Base-by-base conservation (phyloP, 37 sponge, comb jelly and placozoan species). In the Axinella damicornis region DNA sequence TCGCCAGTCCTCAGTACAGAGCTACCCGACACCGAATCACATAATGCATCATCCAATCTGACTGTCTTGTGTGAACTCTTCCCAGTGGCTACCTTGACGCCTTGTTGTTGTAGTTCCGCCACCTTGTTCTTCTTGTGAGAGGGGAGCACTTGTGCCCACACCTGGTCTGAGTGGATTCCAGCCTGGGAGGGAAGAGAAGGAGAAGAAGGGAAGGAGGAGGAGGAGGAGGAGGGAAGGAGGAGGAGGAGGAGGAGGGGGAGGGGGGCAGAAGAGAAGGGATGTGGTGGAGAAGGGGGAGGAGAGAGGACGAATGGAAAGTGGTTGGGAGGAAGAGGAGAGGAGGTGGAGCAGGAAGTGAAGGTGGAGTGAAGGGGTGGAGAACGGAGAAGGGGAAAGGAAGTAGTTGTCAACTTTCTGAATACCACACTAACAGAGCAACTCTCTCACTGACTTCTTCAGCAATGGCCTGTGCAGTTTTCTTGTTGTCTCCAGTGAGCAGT, bases 141-240 rank as follows among this genome's bases (percentile, higher is more conserved):
- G 24, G 99, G 97, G 58, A 99, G 90, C 15, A 99, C 97, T 59
- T 96, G 89, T 78, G 99, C 99, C 79, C 88, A 95, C 19, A 99
- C 93, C 73, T 86, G 73, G 20, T 72, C 54, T 46, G 40, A 11
- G 0, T 72, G 79, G 41, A 99, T 99, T 12, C 98, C 98, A 38
- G 92, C 36, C 22, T 17, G 71, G n/a, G 4, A n/a, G 31, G 11
- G 34, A 4, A 30, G 69, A 6, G 35, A 30, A n/a, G 32, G 69
- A 31, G 30, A n/a, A n/a, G n/a, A n/a, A n/a, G n/a, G n/a, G n/a
- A 85, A 25, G 52, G 25, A 17, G 86, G 37, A 20, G 79, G 39
- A 31, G 86, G 89, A 91, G 62, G 32, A 60, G 0, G 35, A 12
- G 62, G 53, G 33, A 15, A 69, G 12, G 69, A 17, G 69, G 69